These are phyloP conservation scores for Hemibagrus wyckioides DNA, from an alignment of 2,113 vertebrate species.

Conservation along the genomic window DNA sequence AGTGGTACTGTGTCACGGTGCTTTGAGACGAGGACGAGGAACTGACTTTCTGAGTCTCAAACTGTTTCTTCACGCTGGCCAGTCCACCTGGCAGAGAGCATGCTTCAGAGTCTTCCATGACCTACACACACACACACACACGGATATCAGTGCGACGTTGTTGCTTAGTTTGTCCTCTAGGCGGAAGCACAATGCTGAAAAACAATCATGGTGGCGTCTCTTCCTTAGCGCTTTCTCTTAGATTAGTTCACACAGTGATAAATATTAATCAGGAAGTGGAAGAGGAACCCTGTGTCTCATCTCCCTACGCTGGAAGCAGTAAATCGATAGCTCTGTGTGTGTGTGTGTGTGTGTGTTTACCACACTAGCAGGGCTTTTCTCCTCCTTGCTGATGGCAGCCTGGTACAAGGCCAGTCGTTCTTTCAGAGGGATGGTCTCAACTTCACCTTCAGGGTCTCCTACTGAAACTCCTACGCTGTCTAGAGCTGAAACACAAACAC, in stretches of 20 bases:
- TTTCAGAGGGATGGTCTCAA: slow-evolving; percentile 81
- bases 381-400: slow-evolving; percentile 81
- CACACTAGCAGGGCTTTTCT: slow-evolving; percentile 67
- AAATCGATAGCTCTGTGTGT: slow-evolving; percentile 9
- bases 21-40: slow-evolving; percentile 71
- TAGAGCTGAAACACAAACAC: slow-evolving; percentile 67
- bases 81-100: slow-evolving; percentile 87
- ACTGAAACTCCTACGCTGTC: slow-evolving; percentile 57
- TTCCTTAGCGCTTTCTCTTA: not conserved
- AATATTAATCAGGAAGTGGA: slow-evolving; percentile 41
- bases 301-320: not conserved
- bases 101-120: slow-evolving; percentile 80
- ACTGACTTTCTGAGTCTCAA: slow-evolving; percentile 80
- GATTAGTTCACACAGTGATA: slow-evolving; percentile 26
- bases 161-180: slow-evolving; percentile 30
- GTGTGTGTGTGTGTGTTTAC: slow-evolving; percentile 66
- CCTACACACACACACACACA: slow-evolving; percentile 63
- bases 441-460: slow-evolving; percentile 64
- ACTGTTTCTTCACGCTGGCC: slow-evolving; percentile 89
- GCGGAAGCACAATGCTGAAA: slow-evolving; percentile 4
- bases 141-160: not conserved
- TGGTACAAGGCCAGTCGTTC: slow-evolving; percentile 92
- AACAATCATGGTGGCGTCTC: not conserved
- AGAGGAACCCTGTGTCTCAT: not conserved
- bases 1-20: slow-evolving; percentile 75